A percentile compares a stretch with the other conserved stretches of the same genome.
These are phyloP conservation scores for Struthio camelus DNA, from an alignment of 2,113 vertebrate species.

Conservation along the genomic window DNA sequence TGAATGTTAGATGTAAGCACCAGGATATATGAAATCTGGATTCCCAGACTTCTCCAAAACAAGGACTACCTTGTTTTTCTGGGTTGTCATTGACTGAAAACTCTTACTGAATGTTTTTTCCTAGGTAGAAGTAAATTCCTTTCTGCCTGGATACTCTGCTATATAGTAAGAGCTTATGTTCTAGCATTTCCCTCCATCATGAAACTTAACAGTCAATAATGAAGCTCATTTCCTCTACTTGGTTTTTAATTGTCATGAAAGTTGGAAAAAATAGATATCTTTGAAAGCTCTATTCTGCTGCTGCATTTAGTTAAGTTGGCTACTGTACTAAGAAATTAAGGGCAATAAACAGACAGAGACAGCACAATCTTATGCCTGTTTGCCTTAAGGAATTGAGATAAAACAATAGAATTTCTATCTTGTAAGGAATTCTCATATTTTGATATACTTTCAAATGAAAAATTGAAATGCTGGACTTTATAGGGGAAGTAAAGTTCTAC, in stretches of 20 bases:
- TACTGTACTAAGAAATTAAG: not conserved
- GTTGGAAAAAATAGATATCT: not conserved
- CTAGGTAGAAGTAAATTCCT: not conserved
- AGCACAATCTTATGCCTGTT: not conserved
- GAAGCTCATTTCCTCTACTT: not conserved
- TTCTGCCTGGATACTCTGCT: not conserved
- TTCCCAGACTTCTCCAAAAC: not conserved
- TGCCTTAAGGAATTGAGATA: not conserved
- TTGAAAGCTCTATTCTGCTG: not conserved
- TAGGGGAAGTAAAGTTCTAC: not conserved
- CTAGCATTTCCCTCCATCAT: not conserved
- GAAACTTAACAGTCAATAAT: not conserved
- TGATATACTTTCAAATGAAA: not conserved
- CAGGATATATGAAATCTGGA: not conserved
- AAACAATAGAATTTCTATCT: not conserved
- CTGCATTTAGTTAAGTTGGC: not conserved
- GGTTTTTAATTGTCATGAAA: not conserved
- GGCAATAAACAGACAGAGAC: not conserved
- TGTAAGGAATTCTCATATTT: not conserved
- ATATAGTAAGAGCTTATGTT: not conserved
- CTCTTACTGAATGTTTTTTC: rapidly evolving
- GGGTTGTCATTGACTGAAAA: rapidly evolving
- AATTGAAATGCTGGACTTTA: not conserved
- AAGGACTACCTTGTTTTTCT: not conserved
- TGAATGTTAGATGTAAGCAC: no score